Percentiles rank a stretch among this genome's conserved stretches.
phyloP scores from a whole-genome alignment of 2,888 invertebrate genomes.

The Yponomeuta cagnagella region DNA sequence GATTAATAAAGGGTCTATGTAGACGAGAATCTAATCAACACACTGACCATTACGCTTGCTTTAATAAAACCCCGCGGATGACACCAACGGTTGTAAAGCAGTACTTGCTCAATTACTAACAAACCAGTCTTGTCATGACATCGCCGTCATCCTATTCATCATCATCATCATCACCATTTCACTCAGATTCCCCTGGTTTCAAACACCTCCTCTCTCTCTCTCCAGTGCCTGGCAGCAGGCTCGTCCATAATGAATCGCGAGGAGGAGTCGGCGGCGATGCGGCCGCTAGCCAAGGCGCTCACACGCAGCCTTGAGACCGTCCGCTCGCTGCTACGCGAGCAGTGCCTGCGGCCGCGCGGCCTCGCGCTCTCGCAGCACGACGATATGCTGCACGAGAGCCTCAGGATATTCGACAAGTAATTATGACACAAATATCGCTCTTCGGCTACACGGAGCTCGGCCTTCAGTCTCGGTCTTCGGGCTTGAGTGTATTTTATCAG shows the following conservation, averaged over 20 bases:
- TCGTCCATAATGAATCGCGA: conserved; percentile 99
- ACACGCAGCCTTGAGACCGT: conserved; percentile 97
- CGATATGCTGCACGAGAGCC: conserved; percentile 85
- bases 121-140: no score
- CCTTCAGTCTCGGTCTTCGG: not conserved
- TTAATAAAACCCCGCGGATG: no score
- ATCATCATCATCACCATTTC: no score
- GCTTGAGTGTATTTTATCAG: conserved; percentile 62
- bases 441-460: not conserved
- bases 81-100: no score
- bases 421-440: not conserved
- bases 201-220: not conserved
- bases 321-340: conserved; percentile 91
- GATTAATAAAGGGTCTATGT: no score
- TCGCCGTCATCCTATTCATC: no score
- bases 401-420: conserved; percentile 89
- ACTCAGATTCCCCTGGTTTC: no score
- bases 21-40: no score
- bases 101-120: no score
- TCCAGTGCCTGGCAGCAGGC: conserved; percentile 96
- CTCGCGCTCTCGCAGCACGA: conserved; percentile 72
- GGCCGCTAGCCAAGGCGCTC: conserved; percentile 96
- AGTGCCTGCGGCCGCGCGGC: conserved; percentile 83
- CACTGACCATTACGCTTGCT: no score
- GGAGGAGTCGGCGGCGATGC: conserved; percentile 95